Evolutionary conservation across 2,888 invertebrate genomes (phyloP).

Genomic region (Urechis unicinctus): DNA sequence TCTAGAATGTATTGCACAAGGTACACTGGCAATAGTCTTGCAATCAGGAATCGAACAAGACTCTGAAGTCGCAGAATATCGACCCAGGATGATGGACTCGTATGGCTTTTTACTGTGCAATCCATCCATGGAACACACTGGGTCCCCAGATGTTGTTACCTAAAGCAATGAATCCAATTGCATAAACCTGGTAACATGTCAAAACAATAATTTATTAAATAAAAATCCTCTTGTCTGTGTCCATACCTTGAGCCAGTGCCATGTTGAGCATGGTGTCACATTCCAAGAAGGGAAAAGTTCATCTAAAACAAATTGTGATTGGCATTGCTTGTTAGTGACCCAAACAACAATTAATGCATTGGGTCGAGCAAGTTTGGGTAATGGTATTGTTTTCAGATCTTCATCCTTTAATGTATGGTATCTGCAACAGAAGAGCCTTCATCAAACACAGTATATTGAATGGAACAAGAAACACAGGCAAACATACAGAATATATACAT

Average conservation of each 20-base stretch:
- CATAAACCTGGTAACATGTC: not conserved
- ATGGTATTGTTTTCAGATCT: slow-evolving; percentile 66
- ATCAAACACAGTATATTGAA: too few species aligned
- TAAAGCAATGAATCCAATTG: slow-evolving; percentile 37
- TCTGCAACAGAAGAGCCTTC: too few species aligned
- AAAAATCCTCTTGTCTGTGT: not conserved
- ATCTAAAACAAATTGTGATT: slow-evolving; percentile 62
- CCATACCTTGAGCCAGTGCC: slow-evolving; percentile 82
- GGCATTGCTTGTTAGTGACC: slow-evolving; percentile 79
- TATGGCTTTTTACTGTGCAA: slow-evolving; percentile 79
- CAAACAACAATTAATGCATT: slow-evolving; percentile 75
- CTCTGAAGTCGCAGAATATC: slow-evolving; percentile 18
- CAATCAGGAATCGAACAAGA: slow-evolving; percentile 41
- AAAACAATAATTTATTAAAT: not conserved
- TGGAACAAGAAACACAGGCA: too few species aligned
- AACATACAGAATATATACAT: too few species aligned
- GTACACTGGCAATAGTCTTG: slow-evolving; percentile 71
- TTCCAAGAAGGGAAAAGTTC: slow-evolving; percentile 72
- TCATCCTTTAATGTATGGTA: slow-evolving; percentile 75
- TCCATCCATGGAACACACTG: slow-evolving; percentile 63
- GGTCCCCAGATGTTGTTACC: slow-evolving; percentile 64
- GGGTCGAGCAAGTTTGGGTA: slow-evolving; percentile 52
- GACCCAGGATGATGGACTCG: slow-evolving; percentile 69
- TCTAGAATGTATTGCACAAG: slow-evolving; percentile 89
- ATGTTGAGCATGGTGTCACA: slow-evolving; percentile 64